Conservation (phyloP, 2,888 invertebrate genomes). For the Pterostichus madidus region DNA sequence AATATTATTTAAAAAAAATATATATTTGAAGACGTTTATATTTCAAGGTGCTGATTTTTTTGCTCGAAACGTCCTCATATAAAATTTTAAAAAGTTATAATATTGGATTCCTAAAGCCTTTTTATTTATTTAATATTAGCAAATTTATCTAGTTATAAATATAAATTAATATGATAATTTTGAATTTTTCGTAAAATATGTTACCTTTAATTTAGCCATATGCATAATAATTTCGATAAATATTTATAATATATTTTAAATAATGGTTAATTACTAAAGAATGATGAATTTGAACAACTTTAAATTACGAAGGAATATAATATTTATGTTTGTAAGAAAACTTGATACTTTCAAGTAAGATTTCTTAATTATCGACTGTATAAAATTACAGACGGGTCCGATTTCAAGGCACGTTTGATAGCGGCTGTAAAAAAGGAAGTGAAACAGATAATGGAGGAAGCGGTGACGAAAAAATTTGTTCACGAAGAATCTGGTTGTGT, state of each 20-base stretch:
- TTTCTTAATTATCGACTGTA: conserved; percentile 15
- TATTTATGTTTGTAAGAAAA: neutral
- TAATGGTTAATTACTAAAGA: no score
- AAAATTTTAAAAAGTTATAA: no score
- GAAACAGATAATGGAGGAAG: conserved; percentile 97
- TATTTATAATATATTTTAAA: no score
- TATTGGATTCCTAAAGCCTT: no score
- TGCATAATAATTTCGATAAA: conserved; percentile 6
- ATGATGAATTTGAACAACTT: no score
- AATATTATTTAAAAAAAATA: no score
- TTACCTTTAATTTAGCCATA: neutral
- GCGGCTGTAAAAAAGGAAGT: conserved; percentile 93
- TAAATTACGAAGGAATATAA: no score
- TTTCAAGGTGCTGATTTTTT: no score
- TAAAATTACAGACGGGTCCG: conserved; percentile 71
- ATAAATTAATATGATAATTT: neutral
- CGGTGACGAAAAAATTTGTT: conserved; percentile 94
- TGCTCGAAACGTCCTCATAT: no score
- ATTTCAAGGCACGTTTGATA: conserved; percentile 88
- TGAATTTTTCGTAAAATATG: neutral
- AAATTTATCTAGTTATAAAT: no score
- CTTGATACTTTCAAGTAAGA: neutral
- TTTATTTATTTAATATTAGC: no score
- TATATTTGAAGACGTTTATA: no score
- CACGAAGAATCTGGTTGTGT: conserved; percentile 96